A percentile compares a stretch with the other conserved stretches of the same genome.
phyloP scores from a whole-genome alignment of 2,888 invertebrate genomes.

The Gari tellinella region DNA sequence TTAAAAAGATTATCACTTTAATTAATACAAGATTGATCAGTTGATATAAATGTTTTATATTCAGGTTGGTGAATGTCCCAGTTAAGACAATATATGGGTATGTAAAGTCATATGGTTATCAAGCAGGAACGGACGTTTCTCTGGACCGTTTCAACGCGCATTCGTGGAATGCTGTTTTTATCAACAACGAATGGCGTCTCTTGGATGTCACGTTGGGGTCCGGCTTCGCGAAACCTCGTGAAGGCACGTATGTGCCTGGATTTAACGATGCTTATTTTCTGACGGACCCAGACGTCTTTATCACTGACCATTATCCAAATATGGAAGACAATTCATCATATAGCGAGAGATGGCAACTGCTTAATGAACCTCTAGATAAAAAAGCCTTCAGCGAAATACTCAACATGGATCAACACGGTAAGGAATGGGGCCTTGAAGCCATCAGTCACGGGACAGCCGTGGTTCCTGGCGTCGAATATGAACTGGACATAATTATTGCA shows the following conservation, averaged over 20 bases:
- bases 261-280: slow-evolving; percentile 49
- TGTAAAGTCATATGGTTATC: slow-evolving; percentile 62
- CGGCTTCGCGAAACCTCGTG: slow-evolving; percentile 47
- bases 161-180: slow-evolving; percentile 65
- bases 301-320: slow-evolving; percentile 48
- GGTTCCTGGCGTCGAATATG: slow-evolving; percentile 32
- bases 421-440: slow-evolving; percentile 47
- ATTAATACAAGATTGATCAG: neutral
- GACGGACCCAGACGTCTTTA: slow-evolving; percentile 47
- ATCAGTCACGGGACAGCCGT: slow-evolving; percentile 31
- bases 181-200: slow-evolving; percentile 67
- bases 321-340: slow-evolving; percentile 11
- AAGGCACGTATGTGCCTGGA: slow-evolving; percentile 39
- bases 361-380: slow-evolving; percentile 19
- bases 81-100: slow-evolving; percentile 55
- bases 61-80: slow-evolving; percentile 56
- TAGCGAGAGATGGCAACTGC: slow-evolving; percentile 39
- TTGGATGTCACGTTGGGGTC: slow-evolving; percentile 63
- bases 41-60: slow-evolving; percentile 8
- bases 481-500: slow-evolving; percentile 35
- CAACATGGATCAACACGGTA: slow-evolving; percentile 51
- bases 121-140: slow-evolving; percentile 51
- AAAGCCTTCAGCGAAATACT: slow-evolving; percentile 35
- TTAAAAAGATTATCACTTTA: too few relatives aligned
- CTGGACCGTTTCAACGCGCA: slow-evolving; percentile 48